Evolutionary conservation across 2,797 vertebrate species (phyloP).

Genomic region (Podarcis siculus): DNA sequence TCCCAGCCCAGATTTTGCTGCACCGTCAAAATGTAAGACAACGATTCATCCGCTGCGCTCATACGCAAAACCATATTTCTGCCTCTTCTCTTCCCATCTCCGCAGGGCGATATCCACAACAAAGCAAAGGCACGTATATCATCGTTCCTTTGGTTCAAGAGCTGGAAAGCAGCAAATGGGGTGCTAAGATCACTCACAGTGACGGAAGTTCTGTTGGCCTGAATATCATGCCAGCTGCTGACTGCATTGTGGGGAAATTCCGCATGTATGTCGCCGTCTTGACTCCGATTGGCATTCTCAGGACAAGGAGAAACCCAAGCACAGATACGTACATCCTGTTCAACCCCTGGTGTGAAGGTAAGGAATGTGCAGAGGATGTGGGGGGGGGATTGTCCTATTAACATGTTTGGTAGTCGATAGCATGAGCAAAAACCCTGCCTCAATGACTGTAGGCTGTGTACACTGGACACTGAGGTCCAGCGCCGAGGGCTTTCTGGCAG

Average conservation of each 20-base stretch:
- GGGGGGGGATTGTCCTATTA: too few species aligned
- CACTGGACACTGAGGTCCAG: too few species aligned
- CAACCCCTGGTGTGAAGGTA: conserved; percentile 92
- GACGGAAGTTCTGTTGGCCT: conserved; percentile 79
- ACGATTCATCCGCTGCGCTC: not conserved
- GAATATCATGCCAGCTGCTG: conserved; percentile 82
- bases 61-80: not conserved
- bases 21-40: not conserved
- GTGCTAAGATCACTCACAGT: conserved; percentile 78
- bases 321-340: conserved; percentile 90
- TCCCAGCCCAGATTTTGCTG: not conserved
- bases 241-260: conserved; percentile 92
- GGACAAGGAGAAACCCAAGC: conserved; percentile 80
- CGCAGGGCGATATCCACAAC: conserved; percentile 89
- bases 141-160: conserved; percentile 80
- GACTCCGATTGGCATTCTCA: conserved; percentile 88
- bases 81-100: conserved; percentile 1
- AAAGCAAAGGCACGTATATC: conserved; percentile 92
- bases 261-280: conserved; percentile 87
- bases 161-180: conserved; percentile 82
- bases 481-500: too few species aligned
- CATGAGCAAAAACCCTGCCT: not conserved
- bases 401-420: not conserved
- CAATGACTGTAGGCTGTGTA: too few species aligned
- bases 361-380: conserved; percentile 28